Evolutionary conservation across 2,797 vertebrate species (phyloP), one percentile per base, ranked within the genome.

Genomic region (Crypturellus tataupa): DNA sequence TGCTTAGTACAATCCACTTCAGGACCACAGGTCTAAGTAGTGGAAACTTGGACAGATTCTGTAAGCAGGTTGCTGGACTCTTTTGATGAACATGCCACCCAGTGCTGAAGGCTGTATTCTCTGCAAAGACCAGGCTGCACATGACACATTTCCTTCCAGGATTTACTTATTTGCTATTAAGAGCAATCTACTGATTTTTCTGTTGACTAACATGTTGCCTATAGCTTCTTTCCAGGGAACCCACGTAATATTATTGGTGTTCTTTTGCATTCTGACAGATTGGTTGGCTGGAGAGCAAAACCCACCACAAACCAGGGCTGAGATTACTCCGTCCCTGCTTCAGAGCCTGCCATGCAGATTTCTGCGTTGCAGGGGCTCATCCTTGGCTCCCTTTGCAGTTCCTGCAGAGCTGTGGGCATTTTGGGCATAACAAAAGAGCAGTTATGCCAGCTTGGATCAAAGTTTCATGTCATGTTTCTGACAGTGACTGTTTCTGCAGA

Each of bases 1-100:
- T 85, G 53, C 20, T 78, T 92, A 56, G 46, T 73, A 80, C 58
- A 94, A 60, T 86, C 65, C 31, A 44, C 40, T 33, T 93, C 85
- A 85, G 69, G 86, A 58, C 53, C 33, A 44, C 35, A 78, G 64
- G 85, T 94, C 58, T 59, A 21, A 75, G 83, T 75, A 69, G 16
- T 10, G 47, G 64, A 78, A 89, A 44, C 24, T 63, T 40, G 70
- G 59, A 58, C 14, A 62, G 77, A 58, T 86, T 68, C 47, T 88
- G 42, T 69, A 79, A 85, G 83, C 33, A 56, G 23, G 51, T 7
- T 47, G 85, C 77, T 63, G 56, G 68, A 17, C 47, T n/a, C 8
- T 4, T 27, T 79, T 77, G 81, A 71, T 80, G 68, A 93, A 47
- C 4, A 23, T 37, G 35, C 46, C 58, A 58, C 11, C 47, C 40